Percentiles rank a stretch among this genome's conserved stretches.
These are phyloP conservation scores for Anhinga rufa DNA, from an alignment of 2,113 vertebrate species.

Conservation along the genomic window DNA sequence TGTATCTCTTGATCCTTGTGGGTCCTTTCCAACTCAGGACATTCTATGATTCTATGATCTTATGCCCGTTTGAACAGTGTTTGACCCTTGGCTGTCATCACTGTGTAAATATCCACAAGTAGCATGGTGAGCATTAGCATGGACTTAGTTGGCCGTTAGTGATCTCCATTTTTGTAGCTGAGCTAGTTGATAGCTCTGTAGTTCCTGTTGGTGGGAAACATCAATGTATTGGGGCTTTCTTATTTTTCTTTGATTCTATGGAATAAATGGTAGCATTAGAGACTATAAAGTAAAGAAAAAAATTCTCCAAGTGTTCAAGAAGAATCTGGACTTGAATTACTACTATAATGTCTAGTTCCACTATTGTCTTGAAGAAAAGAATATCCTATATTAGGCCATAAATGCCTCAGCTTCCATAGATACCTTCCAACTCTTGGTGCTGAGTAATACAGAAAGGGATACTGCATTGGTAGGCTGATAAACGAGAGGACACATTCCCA, in stretches of 20 bases:
- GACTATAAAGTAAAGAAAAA: background rate
- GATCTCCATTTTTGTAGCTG: background rate
- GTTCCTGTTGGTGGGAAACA: background rate
- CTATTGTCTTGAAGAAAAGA: background rate
- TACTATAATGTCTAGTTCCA: background rate
- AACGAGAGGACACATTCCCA: conserved; percentile 39
- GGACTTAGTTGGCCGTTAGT: background rate
- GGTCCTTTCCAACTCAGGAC: too few relatives aligned
- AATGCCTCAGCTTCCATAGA: background rate
- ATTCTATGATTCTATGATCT: background rate
- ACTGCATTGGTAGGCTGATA: background rate
- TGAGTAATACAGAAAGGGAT: background rate
- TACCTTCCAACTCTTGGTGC: background rate
- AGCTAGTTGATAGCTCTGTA: background rate
- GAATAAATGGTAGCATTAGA: background rate
- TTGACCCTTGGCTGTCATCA: background rate
- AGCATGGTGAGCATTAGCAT: background rate
- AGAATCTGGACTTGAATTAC: background rate
- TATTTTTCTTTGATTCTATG: background rate
- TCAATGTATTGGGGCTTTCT: background rate
- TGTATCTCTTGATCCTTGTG: too few relatives aligned
- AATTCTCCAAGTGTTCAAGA: background rate
- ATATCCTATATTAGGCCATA: background rate
- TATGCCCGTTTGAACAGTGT: background rate
- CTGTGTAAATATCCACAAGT: background rate